Conservation (phyloP, 2,888 invertebrate genomes). For the Yponomeuta cagnagella region DNA sequence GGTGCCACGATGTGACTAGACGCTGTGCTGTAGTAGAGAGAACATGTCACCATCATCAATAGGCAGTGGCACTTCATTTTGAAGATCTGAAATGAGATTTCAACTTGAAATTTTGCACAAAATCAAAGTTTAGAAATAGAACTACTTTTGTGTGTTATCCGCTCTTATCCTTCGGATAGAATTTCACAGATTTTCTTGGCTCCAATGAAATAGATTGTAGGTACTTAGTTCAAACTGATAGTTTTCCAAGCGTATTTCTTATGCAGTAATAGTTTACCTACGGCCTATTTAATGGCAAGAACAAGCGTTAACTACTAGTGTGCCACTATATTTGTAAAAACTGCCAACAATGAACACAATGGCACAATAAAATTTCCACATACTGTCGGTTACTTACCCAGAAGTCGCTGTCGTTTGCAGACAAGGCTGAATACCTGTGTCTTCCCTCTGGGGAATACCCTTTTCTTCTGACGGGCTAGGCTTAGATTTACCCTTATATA, state of each 20-base stretch:
- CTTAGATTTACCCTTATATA: background rate
- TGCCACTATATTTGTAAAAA: background rate
- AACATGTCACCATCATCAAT: constrained; percentile 2
- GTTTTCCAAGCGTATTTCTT: too few species aligned
- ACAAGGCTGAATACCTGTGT: background rate
- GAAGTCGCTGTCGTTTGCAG: background rate
- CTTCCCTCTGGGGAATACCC: background rate
- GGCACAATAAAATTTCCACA: background rate
- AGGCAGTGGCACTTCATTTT: constrained; percentile 5
- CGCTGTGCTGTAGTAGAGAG: background rate
- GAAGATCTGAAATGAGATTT: background rate
- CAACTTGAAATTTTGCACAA: too few species aligned
- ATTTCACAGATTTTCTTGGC: too few species aligned
- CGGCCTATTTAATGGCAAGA: background rate
- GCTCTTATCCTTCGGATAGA: too few species aligned
- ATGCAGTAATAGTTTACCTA: too few species aligned
- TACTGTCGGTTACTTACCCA: background rate
- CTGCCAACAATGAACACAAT: background rate
- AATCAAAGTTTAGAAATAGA: too few species aligned
- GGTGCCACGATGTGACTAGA: constrained; percentile 2
- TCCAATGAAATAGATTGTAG: too few species aligned
- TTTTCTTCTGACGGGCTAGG: background rate
- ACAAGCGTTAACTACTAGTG: background rate
- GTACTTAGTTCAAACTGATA: too few species aligned
- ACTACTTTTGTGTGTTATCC: too few species aligned